Conservation (phyloP, 2,888 invertebrate species). For the Ecliptopera silaceata region DNA sequence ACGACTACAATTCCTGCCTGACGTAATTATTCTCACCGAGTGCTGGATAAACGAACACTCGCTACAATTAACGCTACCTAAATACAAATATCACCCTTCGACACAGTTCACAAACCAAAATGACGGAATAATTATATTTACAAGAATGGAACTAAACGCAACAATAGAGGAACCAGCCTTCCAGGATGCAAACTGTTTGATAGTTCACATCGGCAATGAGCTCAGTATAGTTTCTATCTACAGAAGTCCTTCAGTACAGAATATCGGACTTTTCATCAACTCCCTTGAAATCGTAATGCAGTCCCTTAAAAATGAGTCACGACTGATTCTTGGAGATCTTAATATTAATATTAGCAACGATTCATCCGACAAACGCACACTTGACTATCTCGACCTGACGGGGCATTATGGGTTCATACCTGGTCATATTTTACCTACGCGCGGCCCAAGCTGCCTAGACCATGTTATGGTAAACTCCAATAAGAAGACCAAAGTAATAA, state of each 20-base stretch:
- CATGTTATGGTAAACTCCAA: conserved; percentile 1
- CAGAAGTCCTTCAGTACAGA: neutral
- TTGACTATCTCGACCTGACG: neutral
- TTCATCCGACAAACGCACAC: neutral
- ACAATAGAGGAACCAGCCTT: too few species aligned
- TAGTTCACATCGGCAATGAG: neutral
- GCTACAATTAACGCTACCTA: too few species aligned
- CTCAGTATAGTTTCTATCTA: neutral
- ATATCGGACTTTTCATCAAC: neutral
- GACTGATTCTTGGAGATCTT: neutral
- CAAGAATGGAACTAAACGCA: too few species aligned
- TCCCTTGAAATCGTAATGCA: neutral
- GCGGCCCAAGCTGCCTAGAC: neutral
- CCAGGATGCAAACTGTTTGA: neutral
- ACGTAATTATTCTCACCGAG: too few species aligned
- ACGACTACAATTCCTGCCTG: too few species aligned
- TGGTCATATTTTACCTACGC: neutral
- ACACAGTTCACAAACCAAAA: too few species aligned
- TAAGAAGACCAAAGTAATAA: neutral
- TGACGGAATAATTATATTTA: too few species aligned
- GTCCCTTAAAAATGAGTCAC: neutral
- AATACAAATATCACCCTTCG: too few species aligned
- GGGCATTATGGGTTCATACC: conserved; percentile 1
- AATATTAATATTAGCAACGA: neutral
- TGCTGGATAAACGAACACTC: too few species aligned